Evolutionary conservation across 2,888 invertebrate genomes (phyloP), one percentile per base, ranked within the genome.

Genomic region (Eledone cirrhosa): DNA sequence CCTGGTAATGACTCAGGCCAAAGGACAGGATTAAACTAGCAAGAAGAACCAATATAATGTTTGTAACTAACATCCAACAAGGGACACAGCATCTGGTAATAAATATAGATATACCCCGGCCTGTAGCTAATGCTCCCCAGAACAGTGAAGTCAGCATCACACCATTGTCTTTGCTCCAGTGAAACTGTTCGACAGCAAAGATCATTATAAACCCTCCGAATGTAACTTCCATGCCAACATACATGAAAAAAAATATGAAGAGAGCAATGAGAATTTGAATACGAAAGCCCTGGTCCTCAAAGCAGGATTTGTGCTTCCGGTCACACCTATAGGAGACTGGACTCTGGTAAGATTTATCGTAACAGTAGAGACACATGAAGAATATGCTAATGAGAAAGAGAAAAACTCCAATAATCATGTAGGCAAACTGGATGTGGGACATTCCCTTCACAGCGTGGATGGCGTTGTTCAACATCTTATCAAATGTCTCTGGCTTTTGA

Each of bases 81-180:
- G 91, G 90, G 41, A 87, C 87, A 78, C 90, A 86, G 78, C 88
- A 90, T 27, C 87, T 87, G 0, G 91, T 88, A 27, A 91, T 82
- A 78, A 91, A 90, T 16, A 92, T 91, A 47, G 90, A 89, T 29
- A 89, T 82, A n/a, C 90, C 90, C n/a, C 92, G 86, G 5, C 89
- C 90, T 8, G 88, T 84, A 8, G 91, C 91, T 77, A 91, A 87
- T 8, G 90, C 87, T 0, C 91, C 91, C 92, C 92, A 92, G 81
- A 91, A 92, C 31, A 91, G 85, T 7, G 91, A 89, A 1, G 90
- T 89, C 48, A 91, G 82, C n/a, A 87, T 86, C 4, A 89, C 89
- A n/a, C 90, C 91, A 77, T 87, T 84, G 1, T 87, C 81, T 75
- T 89, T 88, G 5, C 86, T 83, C 85, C 91, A 88, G 16, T 86